Percentiles rank a stretch among this genome's conserved stretches.
Evolutionary conservation across 2,797 vertebrate species (phyloP).

Genomic region (Sternotherus odoratus): DNA sequence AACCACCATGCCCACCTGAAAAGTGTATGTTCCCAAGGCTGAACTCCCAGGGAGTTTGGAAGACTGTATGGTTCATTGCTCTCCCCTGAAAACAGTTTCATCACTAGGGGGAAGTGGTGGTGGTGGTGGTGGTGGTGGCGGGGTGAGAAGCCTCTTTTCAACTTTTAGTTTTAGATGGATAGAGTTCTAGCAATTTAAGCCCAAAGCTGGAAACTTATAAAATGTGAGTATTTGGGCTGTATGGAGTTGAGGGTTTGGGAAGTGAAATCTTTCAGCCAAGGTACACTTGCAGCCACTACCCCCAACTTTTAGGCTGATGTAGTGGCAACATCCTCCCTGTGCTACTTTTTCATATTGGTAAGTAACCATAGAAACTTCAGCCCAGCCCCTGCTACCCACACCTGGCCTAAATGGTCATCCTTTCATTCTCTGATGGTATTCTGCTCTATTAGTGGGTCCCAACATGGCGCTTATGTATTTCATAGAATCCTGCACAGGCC

Average conservation of each 20-base stretch:
- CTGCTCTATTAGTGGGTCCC: conserved; percentile 27
- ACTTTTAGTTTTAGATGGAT: background rate
- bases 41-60: background rate
- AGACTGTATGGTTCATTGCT: background rate
- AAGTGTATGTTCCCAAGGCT: background rate
- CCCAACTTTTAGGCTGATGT: background rate
- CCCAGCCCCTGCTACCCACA: background rate
- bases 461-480: conserved; percentile 30
- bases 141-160: fast-evolving
- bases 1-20: background rate
- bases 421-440: background rate
- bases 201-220: background rate
- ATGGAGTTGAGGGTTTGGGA: background rate
- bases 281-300: background rate
- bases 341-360: background rate
- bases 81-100: background rate
- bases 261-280: background rate
- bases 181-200: background rate
- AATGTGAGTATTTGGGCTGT: background rate
- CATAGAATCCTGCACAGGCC: conserved; percentile 19
- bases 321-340: background rate
- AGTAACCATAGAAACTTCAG: background rate
- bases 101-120: fast-evolving
- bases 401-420: background rate
- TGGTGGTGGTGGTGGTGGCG: fast-evolving